Base-by-base conservation (phyloP, 2,797 vertebrate species). In the Mormyrus hasselquistii region DNA sequence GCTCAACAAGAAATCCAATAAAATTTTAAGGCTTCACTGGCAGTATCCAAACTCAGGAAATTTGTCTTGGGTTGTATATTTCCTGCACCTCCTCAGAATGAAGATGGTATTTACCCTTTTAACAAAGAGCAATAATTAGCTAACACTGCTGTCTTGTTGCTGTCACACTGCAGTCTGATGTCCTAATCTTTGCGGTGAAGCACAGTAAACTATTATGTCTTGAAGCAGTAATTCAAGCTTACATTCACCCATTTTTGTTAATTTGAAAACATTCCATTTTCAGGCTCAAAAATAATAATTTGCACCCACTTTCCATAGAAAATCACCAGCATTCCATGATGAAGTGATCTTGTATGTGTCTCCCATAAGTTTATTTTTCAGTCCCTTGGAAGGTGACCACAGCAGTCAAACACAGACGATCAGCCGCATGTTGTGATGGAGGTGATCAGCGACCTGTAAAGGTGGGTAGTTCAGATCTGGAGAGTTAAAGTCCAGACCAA, bases 1-100 rank as follows among this genome's bases (percentile, higher is more conserved):
- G 65, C 85, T 62, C 55, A 79, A 34, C 41, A 82, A 84, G 55
- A 85, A 41, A 89, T 76, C 49, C 57, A 84, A 84, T 69, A 8
- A 50, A 50, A 88, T 41, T 10, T 88, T 52, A 16, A 47, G 3
- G 19, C 52, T 57, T 19, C 38, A 25, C 22, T 52, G 47, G 49
- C 7, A 8, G 41, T 55, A 38, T 53, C 19, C 2, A 69, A 9
- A 2, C 3, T 1, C 47, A 53, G 84, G 0, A 19, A 87, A 55
- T 87, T 57, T 0, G 29, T n/a, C 29, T 87, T 0, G 16, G 2
- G 44, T 59, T 87, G 34, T 19, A 76, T 59, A 41, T 38, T 44
- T 57, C 55, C 19, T 62, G 50, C 47, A 52, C 16, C 16, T 41
- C 14, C 53, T 59, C 10, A 59, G 52, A 87, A 53, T 38, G 52